Evolutionary conservation across 2,113 vertebrate genomes (phyloP), one percentile per base, ranked within the genome.

Genomic region (Oceanodroma tethys): DNA sequence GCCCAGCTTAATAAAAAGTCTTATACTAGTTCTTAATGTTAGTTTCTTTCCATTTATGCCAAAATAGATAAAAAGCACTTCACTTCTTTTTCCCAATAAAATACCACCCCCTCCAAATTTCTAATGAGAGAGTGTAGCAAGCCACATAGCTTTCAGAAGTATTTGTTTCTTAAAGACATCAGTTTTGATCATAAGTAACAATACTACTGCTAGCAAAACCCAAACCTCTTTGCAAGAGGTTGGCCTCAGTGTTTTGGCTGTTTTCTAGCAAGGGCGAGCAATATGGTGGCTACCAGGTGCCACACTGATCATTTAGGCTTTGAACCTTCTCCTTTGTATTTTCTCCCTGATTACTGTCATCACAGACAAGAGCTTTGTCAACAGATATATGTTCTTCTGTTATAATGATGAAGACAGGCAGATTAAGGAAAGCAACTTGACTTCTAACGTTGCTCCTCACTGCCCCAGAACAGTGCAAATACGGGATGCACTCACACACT

Each of bases 401-500:
- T 16, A 29, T 7, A 10, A 62, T 8, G n/a, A 56, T 62, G 48
- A 88, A 34, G 59, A 29, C 10, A 50, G 22, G 55, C n/a, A 81
- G 53, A 22, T 20, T 25, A 40, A 76, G 58, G 58, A 90, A 65
- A 42, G 62, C 15, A 76, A 15, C n/a, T 26, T 67, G 16, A 52
- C 48, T 78, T 66, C 22, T 22, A 12, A 15, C 25, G 6, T 3
- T 30, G 48, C 36, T 73, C n/a, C 34, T 40, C 34, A 2, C 30
- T 52, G 59, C 15, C 48, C 45, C 32, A 32, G 72, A 45, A 21
- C 29, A 55, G 67, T 1, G 1, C 17, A 11, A 21, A 5, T 9
- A 10, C 0, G 1, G 19, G 38, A 30, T 7, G 43, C 6, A 0
- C 53, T 70, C 43, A 4, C 17, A 38, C 4, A 0, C 43, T 25